A percentile compares a stretch with the other conserved stretches of the same genome.
Conservation (phyloP, 2,797 vertebrate genomes). For the Mormyrus proboscirostris region DNA sequence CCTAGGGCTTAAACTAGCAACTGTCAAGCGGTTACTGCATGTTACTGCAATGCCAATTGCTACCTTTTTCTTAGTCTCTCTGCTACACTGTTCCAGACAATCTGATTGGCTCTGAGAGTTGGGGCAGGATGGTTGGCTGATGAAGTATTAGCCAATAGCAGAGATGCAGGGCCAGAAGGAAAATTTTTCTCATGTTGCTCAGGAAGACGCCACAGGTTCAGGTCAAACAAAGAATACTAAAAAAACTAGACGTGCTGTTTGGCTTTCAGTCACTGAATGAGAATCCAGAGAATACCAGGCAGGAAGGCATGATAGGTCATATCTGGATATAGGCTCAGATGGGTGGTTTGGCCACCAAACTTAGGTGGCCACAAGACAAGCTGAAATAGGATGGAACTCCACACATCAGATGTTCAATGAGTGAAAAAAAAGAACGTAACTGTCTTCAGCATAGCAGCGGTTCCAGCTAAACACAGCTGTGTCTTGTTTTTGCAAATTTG, state of each 20-base stretch:
- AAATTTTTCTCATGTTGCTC: background rate
- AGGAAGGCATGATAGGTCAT: background rate
- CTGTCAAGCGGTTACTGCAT: background rate
- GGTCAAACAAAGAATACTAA: background rate
- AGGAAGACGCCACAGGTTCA: background rate
- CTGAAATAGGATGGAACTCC: conserved; percentile 26
- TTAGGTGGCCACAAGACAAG: conserved; percentile 45
- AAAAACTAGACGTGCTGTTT: background rate
- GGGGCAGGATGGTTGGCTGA: background rate
- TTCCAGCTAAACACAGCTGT: background rate
- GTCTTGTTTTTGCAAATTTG: background rate
- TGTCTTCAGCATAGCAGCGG: background rate
- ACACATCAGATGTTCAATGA: background rate
- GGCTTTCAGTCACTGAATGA: background rate
- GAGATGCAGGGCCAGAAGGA: background rate
- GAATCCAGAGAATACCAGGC: background rate
- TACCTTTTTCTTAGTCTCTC: background rate
- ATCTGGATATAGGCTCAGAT: background rate
- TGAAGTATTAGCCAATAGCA: background rate
- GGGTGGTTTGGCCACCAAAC: conserved; percentile 25
- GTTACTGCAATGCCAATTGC: background rate
- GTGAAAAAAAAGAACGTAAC: background rate
- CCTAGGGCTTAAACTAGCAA: background rate
- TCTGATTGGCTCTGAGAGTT: background rate
- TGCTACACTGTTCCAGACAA: background rate